These are phyloP conservation scores for Nipponia nippon DNA, from an alignment of 2,113 vertebrate genomes.

Conservation along the genomic window DNA sequence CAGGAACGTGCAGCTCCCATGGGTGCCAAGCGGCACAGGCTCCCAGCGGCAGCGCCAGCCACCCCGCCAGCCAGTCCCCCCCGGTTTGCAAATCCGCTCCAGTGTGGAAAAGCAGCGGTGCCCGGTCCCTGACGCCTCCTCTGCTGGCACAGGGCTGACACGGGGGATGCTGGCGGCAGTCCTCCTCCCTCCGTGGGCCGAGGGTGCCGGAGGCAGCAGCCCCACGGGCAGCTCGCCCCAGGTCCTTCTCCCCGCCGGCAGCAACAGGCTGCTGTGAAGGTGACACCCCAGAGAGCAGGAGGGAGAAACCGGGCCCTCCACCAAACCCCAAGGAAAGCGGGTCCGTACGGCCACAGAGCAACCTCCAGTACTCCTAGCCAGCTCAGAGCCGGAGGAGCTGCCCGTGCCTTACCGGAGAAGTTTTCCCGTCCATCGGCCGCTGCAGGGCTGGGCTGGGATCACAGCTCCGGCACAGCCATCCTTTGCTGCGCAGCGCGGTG, in stretches of 20 bases:
- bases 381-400: neutral
- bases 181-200: accelerated
- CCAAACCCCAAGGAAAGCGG: neutral
- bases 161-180: neutral
- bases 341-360: accelerated
- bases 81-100: neutral
- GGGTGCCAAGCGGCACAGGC: accelerated
- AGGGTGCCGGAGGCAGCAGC: neutral
- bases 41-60: neutral
- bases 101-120: neutral
- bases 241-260: neutral
- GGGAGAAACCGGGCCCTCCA: neutral
- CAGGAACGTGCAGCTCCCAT: accelerated
- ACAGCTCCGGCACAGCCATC: constrained; percentile 31
- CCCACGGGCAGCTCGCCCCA: neutral
- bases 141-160: neutral
- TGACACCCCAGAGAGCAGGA: neutral
- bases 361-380: accelerated
- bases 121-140: accelerated
- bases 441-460: constrained; percentile 3
- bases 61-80: accelerated
- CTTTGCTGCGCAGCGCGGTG: neutral
- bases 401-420: neutral
- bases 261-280: neutral
- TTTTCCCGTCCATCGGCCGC: constrained; percentile 39